Evolutionary conservation across 1,140 invertebrate species (phyloP).

Genomic region (Coptotermes formosanus): DNA sequence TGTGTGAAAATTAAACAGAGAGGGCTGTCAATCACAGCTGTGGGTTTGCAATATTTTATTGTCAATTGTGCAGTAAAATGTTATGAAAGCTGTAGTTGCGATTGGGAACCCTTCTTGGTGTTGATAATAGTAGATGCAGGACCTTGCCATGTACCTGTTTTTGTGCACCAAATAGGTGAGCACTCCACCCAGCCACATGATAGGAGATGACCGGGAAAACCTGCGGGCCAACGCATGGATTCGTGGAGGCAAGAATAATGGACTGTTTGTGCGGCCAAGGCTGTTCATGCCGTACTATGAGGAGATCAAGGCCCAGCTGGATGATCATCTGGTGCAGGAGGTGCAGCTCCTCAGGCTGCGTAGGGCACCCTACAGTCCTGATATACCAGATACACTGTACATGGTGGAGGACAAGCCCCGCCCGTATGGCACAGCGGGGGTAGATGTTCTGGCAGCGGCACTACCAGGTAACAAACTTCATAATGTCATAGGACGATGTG

Average conservation of each 20-base stretch:
- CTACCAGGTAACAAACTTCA: constrained; percentile 52
- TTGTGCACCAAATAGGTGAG: constrained; percentile 45
- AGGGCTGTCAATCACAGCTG: too few relatives aligned
- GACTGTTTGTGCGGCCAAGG: constrained; percentile 79
- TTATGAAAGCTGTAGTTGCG: too few relatives aligned
- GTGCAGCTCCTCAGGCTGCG: constrained; percentile 72
- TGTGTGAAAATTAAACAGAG: too few relatives aligned
- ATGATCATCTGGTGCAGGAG: constrained; percentile 79
- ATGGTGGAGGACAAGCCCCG: constrained; percentile 77
- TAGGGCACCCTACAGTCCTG: constrained; percentile 64
- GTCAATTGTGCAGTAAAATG: too few relatives aligned
- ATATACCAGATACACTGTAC: constrained; percentile 91
- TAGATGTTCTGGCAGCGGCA: constrained; percentile 52
- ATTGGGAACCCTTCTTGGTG: too few relatives aligned
- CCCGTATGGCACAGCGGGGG: constrained; percentile 40
- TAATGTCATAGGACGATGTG: neutral
- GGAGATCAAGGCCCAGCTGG: constrained; percentile 83
- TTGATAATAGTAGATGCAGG: too few relatives aligned
- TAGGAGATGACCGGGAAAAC: constrained; percentile 68
- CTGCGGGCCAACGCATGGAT: constrained; percentile 83
- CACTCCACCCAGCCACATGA: constrained; percentile 85
- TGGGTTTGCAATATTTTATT: too few relatives aligned
- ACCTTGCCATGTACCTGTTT: too few relatives aligned
- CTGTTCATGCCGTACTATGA: constrained; percentile 93
- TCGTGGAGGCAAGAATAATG: constrained; percentile 67